phyloP scores from a whole-genome alignment of 2,113 vertebrate species.

The Todiramphus saurophagus region DNA sequence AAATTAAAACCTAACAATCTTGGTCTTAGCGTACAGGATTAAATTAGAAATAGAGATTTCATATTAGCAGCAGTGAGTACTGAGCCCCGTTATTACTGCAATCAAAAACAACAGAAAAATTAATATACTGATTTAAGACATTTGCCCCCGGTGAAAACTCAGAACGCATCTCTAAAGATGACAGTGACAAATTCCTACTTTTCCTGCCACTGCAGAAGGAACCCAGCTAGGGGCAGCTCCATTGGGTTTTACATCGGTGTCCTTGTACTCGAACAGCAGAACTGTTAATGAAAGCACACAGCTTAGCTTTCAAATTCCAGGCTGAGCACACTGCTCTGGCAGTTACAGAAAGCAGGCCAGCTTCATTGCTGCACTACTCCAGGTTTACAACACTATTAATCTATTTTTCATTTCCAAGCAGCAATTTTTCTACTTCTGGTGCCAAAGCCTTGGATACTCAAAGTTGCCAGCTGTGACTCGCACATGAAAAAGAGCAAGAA shows the following conservation, averaged over 20 bases:
- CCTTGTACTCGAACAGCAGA: background rate
- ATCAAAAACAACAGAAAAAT: background rate
- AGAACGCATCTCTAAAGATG: background rate
- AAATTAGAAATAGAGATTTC: background rate
- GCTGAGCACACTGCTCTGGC: background rate
- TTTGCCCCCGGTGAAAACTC: background rate
- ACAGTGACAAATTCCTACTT: background rate
- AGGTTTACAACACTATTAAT: background rate
- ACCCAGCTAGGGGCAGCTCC: background rate
- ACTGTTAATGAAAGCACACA: background rate
- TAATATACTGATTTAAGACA: background rate
- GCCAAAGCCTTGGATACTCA: background rate
- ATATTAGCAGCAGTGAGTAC: background rate
- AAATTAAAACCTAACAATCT: background rate
- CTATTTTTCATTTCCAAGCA: conserved; percentile 20
- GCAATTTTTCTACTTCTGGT: background rate
- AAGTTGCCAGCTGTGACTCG: background rate
- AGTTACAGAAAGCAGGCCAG: conserved; percentile 18
- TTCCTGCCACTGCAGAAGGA: background rate
- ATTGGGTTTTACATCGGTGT: background rate
- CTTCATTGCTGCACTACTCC: background rate
- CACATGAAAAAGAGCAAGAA: background rate
- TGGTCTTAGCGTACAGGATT: background rate
- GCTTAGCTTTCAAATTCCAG: background rate
- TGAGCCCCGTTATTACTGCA: background rate